These are phyloP conservation scores for Drosophila carrolli DNA, from an alignment of 1,140 invertebrate genomes.

Conservation along the genomic window DNA sequence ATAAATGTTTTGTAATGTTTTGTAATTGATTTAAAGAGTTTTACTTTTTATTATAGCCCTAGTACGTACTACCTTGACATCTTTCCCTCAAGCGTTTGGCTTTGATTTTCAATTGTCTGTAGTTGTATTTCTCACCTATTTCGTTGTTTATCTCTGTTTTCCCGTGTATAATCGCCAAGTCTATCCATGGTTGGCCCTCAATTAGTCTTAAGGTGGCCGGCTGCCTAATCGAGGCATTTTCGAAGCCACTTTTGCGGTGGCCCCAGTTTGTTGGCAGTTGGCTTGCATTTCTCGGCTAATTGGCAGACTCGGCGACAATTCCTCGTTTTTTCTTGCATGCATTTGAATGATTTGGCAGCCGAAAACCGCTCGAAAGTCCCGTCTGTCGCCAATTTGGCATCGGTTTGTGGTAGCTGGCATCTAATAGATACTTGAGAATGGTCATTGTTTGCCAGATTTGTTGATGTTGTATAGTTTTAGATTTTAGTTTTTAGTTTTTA, in stretches of 20 bases:
- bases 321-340: slow-evolving; percentile 3
- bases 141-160: slow-evolving; percentile 25
- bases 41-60: not conserved
- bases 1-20: not conserved
- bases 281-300: slow-evolving; percentile 61
- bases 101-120: slow-evolving; percentile 24
- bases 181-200: slow-evolving; percentile 23
- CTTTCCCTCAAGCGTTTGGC: slow-evolving; percentile 5
- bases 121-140: slow-evolving; percentile 20
- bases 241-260: slow-evolving; percentile 31
- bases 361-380: slow-evolving; percentile 18
- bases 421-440: slow-evolving; percentile 31
- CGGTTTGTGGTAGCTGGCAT: slow-evolving; percentile 15
- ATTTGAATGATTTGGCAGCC: slow-evolving; percentile 49
- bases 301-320: slow-evolving; percentile 47
- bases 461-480: slow-evolving; percentile 1
- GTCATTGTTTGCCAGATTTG: slow-evolving; percentile 26
- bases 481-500: slow-evolving; percentile 19
- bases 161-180: slow-evolving; percentile 20
- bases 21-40: too few relatives aligned
- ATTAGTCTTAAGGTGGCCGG: slow-evolving; percentile 40
- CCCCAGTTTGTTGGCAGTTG: slow-evolving; percentile 29
- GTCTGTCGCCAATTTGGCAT: slow-evolving; percentile 34
- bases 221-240: slow-evolving; percentile 45
- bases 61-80: slow-evolving; percentile 11